Evolutionary conservation across 2,113 vertebrate species (phyloP).

Genomic region (Pterocles gutturalis): DNA sequence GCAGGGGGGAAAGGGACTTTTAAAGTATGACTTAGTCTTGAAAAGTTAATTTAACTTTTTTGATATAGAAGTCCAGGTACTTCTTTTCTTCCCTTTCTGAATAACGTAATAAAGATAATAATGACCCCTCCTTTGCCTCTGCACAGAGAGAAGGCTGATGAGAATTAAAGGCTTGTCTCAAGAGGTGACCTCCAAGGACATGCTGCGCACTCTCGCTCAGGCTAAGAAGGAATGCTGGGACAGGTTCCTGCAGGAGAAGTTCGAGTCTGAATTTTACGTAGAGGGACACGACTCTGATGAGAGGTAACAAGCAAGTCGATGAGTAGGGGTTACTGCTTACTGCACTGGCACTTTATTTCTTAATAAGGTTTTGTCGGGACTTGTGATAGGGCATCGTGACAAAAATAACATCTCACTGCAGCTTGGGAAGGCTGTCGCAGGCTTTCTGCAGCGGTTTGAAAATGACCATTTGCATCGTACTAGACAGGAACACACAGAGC

Average conservation of each 20-base stretch:
- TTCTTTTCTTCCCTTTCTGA: background rate
- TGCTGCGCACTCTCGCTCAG: slow-evolving; percentile 91
- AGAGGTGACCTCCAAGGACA: slow-evolving; percentile 95
- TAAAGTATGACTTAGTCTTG: background rate
- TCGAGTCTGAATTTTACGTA: slow-evolving; percentile 87
- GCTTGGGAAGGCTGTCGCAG: accelerated
- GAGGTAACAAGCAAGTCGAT: slow-evolving; percentile 72
- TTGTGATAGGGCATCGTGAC: accelerated
- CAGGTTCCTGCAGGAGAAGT: slow-evolving; percentile 92
- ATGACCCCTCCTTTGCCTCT: background rate
- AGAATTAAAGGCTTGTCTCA: slow-evolving; percentile 90
- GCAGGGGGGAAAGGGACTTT: background rate
- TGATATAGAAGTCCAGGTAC: background rate
- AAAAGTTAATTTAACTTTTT: background rate
- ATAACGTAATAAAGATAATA: background rate
- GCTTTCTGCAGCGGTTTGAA: background rate
- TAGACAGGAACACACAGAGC: background rate
- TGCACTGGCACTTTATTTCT: accelerated
- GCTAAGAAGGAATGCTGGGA: slow-evolving; percentile 98
- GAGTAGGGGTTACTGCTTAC: background rate
- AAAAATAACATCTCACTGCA: accelerated
- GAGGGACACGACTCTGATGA: slow-evolving; percentile 87
- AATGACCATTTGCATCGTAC: accelerated
- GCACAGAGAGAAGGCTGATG: slow-evolving; percentile 90
- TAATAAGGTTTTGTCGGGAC: background rate